A percentile compares a stretch with the other conserved stretches of the same genome.
Evolutionary conservation across 2,113 vertebrate species (phyloP).

Genomic region (Elachura formosa): DNA sequence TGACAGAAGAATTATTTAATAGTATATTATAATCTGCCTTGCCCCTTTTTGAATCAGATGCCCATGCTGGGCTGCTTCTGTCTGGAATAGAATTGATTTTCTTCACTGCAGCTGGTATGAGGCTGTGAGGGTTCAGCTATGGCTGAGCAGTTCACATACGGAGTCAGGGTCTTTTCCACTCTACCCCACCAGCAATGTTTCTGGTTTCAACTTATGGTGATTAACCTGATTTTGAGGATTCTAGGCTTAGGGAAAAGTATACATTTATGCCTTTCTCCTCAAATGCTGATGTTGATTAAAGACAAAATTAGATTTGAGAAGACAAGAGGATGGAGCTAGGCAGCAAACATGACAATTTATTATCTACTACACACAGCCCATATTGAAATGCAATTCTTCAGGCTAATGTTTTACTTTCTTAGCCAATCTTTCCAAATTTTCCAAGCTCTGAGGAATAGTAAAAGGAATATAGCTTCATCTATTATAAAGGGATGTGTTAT

Average conservation of each 20-base stretch:
- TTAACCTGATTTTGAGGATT: background rate
- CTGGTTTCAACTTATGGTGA: background rate
- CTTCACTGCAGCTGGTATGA: background rate
- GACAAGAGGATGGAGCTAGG: background rate
- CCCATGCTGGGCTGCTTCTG: background rate
- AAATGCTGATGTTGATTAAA: background rate
- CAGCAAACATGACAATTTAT: background rate
- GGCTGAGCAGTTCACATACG: background rate
- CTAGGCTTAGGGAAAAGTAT: background rate
- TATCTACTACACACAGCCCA: background rate
- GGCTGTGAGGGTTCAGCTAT: background rate
- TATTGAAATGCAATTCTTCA: background rate
- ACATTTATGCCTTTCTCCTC: background rate
- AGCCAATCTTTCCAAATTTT: background rate
- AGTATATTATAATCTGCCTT: background rate
- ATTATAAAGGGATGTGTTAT: background rate
- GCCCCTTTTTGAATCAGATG: background rate
- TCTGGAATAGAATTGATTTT: background rate
- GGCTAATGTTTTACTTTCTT: background rate
- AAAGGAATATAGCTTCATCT: background rate
- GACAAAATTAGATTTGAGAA: background rate
- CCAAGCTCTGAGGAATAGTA: background rate
- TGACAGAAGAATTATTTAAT: background rate
- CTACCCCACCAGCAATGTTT: accelerated
- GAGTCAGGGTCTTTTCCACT: background rate